Base-by-base conservation (phyloP, 2,113 vertebrate species). In the Neotragus pygmaeus region DNA sequence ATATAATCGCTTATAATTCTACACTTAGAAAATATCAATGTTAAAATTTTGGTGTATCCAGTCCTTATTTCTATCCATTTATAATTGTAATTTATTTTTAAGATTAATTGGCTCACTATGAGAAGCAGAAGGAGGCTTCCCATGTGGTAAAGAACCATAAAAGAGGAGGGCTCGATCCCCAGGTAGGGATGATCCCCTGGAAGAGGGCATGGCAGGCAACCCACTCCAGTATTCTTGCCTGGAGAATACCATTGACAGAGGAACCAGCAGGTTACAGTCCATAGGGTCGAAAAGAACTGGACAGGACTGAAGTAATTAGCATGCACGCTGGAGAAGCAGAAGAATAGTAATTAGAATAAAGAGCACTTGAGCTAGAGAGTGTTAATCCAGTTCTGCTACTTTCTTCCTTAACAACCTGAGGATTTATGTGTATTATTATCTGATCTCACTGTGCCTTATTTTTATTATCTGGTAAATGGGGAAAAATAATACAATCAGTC, bases 131-230 rank as follows among this genome's bases (percentile, higher is more conserved):
- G 2, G 62, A 33, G 4, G 5, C 19, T 70, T 70, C 66, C 19
- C 19, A 70, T 36, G n/a, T 36, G n/a, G 19, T 70, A 23, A 70
- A 70, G n/a, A 70, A 23, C 19, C 66, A 12, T 70, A 70, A 36
- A 2, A 70, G n/a, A 70, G 2, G 5, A 70, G n/a, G n/a, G 66
- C 19, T 23, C 10, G 0, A 36, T 36, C 66, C 66, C 9, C 23
- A n/a, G n/a, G n/a, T 21, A 70, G 9, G n/a, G 66, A 70, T 0
- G 0, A 23, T 36, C 1, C 64, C 19, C n/a, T 70, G 19, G 66
- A 36, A 19, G 19, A 70, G 19, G 66, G 16, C 33, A 66, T 66
- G 8, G 4, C 64, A 66, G 64, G 64, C 33, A 66, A 66, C 8
- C 33, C 64, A 66, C 33, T 66, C 8, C 8, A 36, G 8, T 66